Evolutionary conservation across 1,140 invertebrate genomes (phyloP), one percentile per base, ranked within the genome.

Genomic region (Venustaconcha ellipsiformis): DNA sequence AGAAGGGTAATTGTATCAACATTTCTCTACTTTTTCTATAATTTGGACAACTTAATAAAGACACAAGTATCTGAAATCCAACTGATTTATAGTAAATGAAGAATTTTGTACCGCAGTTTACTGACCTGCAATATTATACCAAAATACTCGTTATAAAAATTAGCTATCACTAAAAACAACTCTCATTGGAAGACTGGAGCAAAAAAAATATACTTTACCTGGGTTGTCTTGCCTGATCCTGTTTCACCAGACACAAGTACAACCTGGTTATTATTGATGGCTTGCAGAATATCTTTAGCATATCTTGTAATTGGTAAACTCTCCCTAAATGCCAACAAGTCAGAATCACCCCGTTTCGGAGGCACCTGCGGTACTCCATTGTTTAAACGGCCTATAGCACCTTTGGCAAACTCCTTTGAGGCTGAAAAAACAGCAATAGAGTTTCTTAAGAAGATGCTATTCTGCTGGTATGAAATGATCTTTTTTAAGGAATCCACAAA

Each of bases 291-390:
- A 14, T 84, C 74, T 37, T 92, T 86, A 57, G 90, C 86, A 58
- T 92, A 90, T 12, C 87, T 80, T 78, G 89, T 92, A 37, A 94
- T 92, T 26, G 93, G 93, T 5, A 95, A 86, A 13, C 86, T 88
- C 70, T 92, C 90, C n/a, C 92, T 90, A 73, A 92, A 92, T 59
- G 88, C 84, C 3, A 90, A 71, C 18, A 92, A 86, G 15, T 92
- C 91, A 57, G 90, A 87, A 15, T 74, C 86, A 78, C 91, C 91
- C 20, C 82, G 77, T 8, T 86, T 88, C 17, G 92, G 88, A 18
- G 94, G 94, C 37, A 94, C 88, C 87, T 93, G 93, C 1, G 93
- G 92, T 57, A 93, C 90, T 48, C 92, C 92, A 80, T 91, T 92
- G 72, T 92, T 92, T n/a, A 94, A 84, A 48, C 92, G 88, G 2